Base-by-base conservation (phyloP, 2,797 vertebrate genomes). In the Centropyge bicolor region DNA sequence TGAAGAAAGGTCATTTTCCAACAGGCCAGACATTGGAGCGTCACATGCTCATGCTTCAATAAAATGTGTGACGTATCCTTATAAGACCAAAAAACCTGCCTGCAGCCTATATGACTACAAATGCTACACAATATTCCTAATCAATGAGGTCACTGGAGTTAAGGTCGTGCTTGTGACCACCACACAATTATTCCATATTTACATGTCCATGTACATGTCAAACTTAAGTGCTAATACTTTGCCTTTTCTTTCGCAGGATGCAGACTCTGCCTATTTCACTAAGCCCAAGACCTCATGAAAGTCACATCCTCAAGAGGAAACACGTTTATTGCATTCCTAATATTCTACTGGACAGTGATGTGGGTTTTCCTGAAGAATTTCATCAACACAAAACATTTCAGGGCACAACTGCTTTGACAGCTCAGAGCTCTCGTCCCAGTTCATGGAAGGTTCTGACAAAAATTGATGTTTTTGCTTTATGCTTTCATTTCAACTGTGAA, bases 221-320 rank as follows among this genome's bases (percentile, higher is more conserved):
- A 66, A 66, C 40, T 35, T 24, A 10, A 43, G 31, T 14, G 11
- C 55, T 87, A 63, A 90, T 49, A 35, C 4, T 9, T 19, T 0
- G 1, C 0, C 9, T 13, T 40, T 91, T 77, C 66, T 90, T 67
- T 93, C 90, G 14, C 87, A 98, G 98, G 97, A 98, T 59, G 96
- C 97, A 31, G 97, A 98, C 88, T 85, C 89, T 19, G 93, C 95
- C 27, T 97, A 97, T 54, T 97, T 96, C 89, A 96, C 88, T 31
- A 97, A 97, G 87, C 88, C 84, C 43, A 96, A 96, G 87, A 86
- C 76, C 38, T 81, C 81, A 76, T 95, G 83, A 95, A 80, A 66
- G 27, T 45, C 54, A 69, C 63, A 31, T 24, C 22, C 24, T 59
- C 57, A 56, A 75, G 57, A 65, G 24, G 61, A 83, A 78, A 64